Percentiles rank a stretch among this genome's conserved stretches.
These are phyloP conservation scores for Urocitellus parryii DNA, from an alignment of 2,113 vertebrate species.

Conservation along the genomic window DNA sequence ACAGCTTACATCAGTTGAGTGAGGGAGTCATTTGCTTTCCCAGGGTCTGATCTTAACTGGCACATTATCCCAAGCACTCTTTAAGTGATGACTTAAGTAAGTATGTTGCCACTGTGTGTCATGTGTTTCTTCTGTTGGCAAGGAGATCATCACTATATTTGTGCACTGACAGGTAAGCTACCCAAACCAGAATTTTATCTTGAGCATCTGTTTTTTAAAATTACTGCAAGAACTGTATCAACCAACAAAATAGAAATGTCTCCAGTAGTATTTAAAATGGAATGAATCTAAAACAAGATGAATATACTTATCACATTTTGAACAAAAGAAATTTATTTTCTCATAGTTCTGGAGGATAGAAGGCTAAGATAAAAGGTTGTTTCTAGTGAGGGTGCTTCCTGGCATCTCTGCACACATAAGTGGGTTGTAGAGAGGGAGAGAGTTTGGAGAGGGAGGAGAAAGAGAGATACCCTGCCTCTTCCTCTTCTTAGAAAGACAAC, in stretches of 20 bases:
- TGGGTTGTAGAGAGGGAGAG: no score
- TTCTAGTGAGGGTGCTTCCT: background rate
- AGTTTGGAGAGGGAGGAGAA: background rate
- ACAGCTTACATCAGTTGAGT: background rate
- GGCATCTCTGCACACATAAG: background rate
- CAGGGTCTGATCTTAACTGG: constrained; percentile 9
- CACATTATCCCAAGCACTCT: background rate
- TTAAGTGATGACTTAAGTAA: constrained; percentile 24
- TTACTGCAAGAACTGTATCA: background rate
- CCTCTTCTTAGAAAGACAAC: background rate
- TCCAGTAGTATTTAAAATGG: background rate
- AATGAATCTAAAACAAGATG: background rate
- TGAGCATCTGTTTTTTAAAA: background rate
- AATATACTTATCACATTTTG: background rate
- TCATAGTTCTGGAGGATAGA: background rate
- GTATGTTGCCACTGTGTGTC: background rate
- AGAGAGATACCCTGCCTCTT: background rate
- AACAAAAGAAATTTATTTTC: background rate
- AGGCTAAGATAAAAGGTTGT: background rate
- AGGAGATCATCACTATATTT: background rate
- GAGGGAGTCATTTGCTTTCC: background rate
- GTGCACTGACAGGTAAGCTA: background rate
- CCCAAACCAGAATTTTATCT: background rate
- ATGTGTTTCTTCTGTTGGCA: background rate
- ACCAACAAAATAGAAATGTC: background rate